Conservation (phyloP, 1,140 invertebrate genomes). For the Drosophila kurseongensis region DNA sequence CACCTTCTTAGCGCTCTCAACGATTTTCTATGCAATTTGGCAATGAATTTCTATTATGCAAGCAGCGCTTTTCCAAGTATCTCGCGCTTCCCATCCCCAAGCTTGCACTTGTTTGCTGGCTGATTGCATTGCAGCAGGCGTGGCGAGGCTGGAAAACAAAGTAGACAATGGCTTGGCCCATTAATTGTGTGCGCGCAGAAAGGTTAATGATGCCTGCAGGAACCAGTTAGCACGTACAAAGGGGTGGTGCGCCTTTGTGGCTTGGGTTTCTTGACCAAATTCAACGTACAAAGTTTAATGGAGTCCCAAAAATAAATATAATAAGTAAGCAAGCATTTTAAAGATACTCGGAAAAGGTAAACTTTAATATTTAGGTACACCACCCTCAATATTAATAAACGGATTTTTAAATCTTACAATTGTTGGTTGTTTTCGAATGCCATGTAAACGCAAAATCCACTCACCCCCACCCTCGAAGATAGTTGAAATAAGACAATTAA, state of each 20-base stretch:
- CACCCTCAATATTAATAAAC: no score
- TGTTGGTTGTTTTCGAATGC: no score
- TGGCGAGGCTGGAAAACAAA: constrained; percentile 36
- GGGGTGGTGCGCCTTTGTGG: constrained; percentile 11
- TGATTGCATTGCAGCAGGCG: constrained; percentile 42
- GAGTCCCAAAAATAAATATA: background rate
- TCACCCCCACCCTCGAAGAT: no score
- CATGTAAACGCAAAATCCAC: no score
- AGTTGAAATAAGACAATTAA: no score
- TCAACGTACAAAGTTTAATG: background rate
- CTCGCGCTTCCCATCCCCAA: constrained; percentile 12
- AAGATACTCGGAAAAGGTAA: background rate
- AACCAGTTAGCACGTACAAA: constrained; percentile 23
- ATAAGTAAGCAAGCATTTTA: background rate
- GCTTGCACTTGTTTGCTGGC: constrained; percentile 56
- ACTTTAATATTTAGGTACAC: no score
- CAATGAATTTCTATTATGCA: constrained; percentile 80
- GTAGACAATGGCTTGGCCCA: constrained; percentile 63
- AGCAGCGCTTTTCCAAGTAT: constrained; percentile 31
- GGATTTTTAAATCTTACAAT: no score
- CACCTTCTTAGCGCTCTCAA: constrained; percentile 51
- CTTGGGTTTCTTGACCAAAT: constrained; percentile 16
- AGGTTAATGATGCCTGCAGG: constrained; percentile 79
- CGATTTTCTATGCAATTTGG: constrained; percentile 81
- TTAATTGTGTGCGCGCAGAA: constrained; percentile 51